Conservation (phyloP, 2,888 invertebrate genomes). For the Corbicula japonica region DNA sequence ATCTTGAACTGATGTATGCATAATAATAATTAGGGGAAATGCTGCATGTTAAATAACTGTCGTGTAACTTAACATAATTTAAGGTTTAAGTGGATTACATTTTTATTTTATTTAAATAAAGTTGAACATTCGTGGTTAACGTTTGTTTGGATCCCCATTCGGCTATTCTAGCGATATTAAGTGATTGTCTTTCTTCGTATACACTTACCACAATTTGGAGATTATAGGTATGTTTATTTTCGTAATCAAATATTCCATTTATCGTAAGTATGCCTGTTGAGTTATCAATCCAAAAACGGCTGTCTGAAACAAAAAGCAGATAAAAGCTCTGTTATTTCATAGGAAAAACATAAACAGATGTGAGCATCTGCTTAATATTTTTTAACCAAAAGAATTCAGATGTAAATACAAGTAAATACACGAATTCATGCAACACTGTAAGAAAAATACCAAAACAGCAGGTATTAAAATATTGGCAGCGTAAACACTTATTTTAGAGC, state of each 20-base stretch:
- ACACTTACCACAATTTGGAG: conserved; percentile 14
- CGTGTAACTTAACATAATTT: neutral
- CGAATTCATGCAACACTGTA: too few relatives aligned
- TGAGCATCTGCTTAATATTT: too few relatives aligned
- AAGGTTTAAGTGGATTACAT: neutral
- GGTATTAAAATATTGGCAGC: too few relatives aligned
- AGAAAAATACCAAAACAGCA: too few relatives aligned
- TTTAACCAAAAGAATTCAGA: too few relatives aligned
- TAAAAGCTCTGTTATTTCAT: neutral
- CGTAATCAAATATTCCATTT: conserved; percentile 37
- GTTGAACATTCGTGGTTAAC: neutral
- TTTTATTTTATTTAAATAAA: neutral
- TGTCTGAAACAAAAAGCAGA: conserved; percentile 11
- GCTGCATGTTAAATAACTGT: too few relatives aligned
- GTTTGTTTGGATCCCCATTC: neutral
- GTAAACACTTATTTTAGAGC: too few relatives aligned
- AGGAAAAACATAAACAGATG: neutral
- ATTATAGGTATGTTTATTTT: neutral
- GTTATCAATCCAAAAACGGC: neutral
- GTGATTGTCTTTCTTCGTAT: neutral
- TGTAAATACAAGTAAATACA: too few relatives aligned
- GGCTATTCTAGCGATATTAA: neutral
- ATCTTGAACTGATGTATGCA: too few relatives aligned
- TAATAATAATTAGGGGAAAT: too few relatives aligned
- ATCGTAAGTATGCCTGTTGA: conserved; percentile 18